Evolutionary conservation across 2,797 vertebrate species (phyloP).

Genomic region (Urophycis tenuis): DNA sequence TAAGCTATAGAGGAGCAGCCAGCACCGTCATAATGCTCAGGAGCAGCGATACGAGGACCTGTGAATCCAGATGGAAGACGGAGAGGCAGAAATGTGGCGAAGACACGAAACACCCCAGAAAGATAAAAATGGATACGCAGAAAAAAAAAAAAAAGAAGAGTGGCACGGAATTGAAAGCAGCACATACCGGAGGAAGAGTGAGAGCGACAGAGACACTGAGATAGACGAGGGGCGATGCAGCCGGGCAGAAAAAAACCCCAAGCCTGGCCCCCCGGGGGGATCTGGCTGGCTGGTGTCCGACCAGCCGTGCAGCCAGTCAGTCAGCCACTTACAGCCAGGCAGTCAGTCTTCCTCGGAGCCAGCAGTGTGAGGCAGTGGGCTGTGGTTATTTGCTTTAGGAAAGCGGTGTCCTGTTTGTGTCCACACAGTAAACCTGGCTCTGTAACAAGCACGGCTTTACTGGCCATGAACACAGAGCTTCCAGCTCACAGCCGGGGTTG

Average conservation of each 20-base stretch:
- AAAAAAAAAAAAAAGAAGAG: conserved; percentile 59
- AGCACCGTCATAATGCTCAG: conserved; percentile 47
- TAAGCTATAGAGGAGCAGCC: conserved; percentile 46
- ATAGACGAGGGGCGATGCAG: conserved; percentile 32
- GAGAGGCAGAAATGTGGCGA: conserved; percentile 26
- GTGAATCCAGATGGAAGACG: conserved; percentile 35
- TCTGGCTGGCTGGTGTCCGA: conserved; percentile 55
- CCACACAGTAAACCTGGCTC: conserved; percentile 1
- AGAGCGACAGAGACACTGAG: conserved; percentile 11
- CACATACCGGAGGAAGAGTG: conserved; percentile 21
- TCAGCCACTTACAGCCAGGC: neutral
- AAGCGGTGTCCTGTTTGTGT: conserved; percentile 28
- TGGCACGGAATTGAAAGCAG: conserved; percentile 7
- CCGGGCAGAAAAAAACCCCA: conserved; percentile 50
- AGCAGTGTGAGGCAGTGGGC: conserved; percentile 32
- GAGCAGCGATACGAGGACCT: conserved; percentile 29
- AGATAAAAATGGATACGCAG: conserved; percentile 62
- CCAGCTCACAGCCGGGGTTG: conserved; percentile 28
- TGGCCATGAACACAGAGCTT: conserved; percentile 32
- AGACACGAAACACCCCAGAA: conserved; percentile 56
- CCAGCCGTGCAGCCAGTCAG: conserved; percentile 41
- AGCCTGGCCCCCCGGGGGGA: conserved; percentile 52
- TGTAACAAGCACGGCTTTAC: conserved; percentile 37
- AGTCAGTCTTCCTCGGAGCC: conserved; percentile 35
- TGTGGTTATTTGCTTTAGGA: conserved; percentile 52